These are phyloP conservation scores for Scrobipalpa costella DNA, from an alignment of 2,888 invertebrate genomes.

Conservation along the genomic window DNA sequence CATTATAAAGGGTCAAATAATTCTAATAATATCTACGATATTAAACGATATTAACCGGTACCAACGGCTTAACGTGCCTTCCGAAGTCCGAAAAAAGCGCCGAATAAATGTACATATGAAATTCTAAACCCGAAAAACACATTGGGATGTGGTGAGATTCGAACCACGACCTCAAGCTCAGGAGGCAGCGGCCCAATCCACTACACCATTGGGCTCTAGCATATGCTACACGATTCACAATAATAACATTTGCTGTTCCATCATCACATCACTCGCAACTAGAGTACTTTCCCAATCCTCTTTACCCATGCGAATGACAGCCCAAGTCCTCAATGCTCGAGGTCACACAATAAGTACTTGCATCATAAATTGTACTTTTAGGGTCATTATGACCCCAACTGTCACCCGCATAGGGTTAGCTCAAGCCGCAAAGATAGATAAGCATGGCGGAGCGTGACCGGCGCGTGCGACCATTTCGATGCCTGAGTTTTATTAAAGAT, in stretches of 20 bases:
- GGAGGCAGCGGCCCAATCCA: no score
- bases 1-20: no score
- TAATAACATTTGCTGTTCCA: not conserved
- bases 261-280: not conserved
- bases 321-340: slow-evolving; percentile 3
- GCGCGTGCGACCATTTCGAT: slow-evolving; percentile 55
- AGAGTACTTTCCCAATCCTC: not conserved
- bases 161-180: no score
- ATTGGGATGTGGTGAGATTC: no score
- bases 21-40: no score
- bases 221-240: not conserved
- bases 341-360: slow-evolving; percentile 13
- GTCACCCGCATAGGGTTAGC: slow-evolving; percentile 53
- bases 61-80: no score
- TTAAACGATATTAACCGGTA: no score
- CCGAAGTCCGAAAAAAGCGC: no score
- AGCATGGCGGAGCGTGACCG: slow-evolving; percentile 55
- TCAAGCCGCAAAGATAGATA: slow-evolving; percentile 53
- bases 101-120: no score
- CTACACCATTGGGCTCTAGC: no score
- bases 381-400: slow-evolving; percentile 17
- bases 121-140: no score
- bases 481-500: slow-evolving; percentile 12
- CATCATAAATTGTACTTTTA: slow-evolving; percentile 23
- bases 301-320: slow-evolving; percentile 6